Evolutionary conservation across 2,888 invertebrate species (phyloP).

Genomic region (Callyntrura guangdongensis): DNA sequence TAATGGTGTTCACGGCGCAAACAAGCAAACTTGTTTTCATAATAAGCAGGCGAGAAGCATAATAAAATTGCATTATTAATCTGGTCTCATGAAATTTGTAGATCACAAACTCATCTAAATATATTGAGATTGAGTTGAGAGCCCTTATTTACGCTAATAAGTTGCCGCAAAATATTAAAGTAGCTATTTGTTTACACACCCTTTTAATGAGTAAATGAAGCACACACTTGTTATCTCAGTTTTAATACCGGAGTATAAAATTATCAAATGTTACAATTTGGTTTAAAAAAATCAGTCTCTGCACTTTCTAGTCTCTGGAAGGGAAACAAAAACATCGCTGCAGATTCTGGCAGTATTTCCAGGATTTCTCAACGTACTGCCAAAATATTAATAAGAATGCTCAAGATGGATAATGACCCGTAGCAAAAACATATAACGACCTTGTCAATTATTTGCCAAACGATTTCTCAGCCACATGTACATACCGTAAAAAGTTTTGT

Average conservation of each 20-base stretch:
- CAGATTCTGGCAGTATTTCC: too few relatives aligned
- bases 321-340: not conserved
- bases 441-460: slow-evolving; percentile 15
- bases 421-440: slow-evolving; percentile 7
- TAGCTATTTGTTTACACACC: too few relatives aligned
- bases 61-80: not conserved
- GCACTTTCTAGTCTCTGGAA: not conserved
- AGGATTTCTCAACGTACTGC: not conserved
- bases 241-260: too few relatives aligned
- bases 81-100: not conserved
- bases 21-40: slow-evolving; percentile 24
- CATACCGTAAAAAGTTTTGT: not conserved
- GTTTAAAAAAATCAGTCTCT: not conserved
- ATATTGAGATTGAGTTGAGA: too few relatives aligned
- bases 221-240: too few relatives aligned
- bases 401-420: slow-evolving; percentile 21
- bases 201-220: too few relatives aligned
- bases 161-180: too few relatives aligned
- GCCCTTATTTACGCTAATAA: too few relatives aligned
- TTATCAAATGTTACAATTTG: too few relatives aligned
- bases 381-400: not conserved
- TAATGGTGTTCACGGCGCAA: not conserved
- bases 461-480: slow-evolving; percentile 10
- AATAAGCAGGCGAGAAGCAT: not conserved
- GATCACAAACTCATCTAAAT: not conserved